Conservation (phyloP, 2,797 vertebrate species). For the Todus mexicanus region DNA sequence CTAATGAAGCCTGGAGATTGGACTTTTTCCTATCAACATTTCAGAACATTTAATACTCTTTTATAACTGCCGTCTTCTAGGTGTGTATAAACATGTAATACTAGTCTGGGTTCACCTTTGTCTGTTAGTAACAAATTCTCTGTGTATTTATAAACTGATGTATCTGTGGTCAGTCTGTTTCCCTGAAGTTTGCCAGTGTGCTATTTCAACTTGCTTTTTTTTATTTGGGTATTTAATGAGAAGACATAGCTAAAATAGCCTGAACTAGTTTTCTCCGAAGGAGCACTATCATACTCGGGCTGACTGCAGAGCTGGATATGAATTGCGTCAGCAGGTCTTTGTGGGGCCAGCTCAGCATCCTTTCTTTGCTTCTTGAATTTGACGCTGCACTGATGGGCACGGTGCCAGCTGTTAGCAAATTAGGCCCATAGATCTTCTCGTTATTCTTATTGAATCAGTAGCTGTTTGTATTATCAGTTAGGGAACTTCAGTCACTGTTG, state of each 20-base stretch:
- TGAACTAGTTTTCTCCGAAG: background rate
- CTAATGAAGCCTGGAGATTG: background rate
- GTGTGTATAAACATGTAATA: background rate
- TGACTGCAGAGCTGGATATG: slow-evolving; percentile 9
- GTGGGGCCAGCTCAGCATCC: background rate
- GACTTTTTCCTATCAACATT: background rate
- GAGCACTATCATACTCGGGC: background rate
- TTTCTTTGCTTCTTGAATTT: slow-evolving; percentile 1
- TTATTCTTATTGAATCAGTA: background rate
- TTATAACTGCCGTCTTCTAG: background rate
- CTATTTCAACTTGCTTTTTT: background rate
- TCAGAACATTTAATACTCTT: slow-evolving; percentile 9
- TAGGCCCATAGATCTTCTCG: slow-evolving; percentile 24
- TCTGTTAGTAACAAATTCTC: slow-evolving; percentile 16
- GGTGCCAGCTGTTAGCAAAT: slow-evolving; percentile 37
- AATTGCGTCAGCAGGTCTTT: slow-evolving; percentile 31
- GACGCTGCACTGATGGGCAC: slow-evolving; percentile 40
- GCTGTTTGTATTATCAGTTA: slow-evolving; percentile 7
- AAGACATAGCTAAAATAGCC: background rate
- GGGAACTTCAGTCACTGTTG: background rate
- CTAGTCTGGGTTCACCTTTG: slow-evolving; percentile 6
- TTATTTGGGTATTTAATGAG: background rate
- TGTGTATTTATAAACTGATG: background rate
- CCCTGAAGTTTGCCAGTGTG: background rate
- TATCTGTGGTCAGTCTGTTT: background rate